Conservation (phyloP, 2,888 invertebrate species). For the Amphipyra tragopoginis region DNA sequence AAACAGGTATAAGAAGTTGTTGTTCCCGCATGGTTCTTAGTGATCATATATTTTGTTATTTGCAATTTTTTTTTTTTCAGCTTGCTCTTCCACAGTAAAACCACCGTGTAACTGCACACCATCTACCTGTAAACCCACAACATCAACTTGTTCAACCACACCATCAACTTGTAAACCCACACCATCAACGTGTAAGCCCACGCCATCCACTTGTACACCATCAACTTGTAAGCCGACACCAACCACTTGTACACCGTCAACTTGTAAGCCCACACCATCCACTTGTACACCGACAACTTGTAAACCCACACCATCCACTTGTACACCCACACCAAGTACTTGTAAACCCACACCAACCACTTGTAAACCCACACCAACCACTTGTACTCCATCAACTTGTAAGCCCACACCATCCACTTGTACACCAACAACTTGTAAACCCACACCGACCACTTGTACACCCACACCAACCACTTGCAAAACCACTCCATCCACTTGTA, state of each 20-base stretch:
- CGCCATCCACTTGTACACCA: slow-evolving; percentile 3
- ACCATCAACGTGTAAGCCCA: neutral
- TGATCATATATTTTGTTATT: too few species aligned
- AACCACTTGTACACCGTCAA: neutral
- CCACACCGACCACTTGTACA: too few species aligned
- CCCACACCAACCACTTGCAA: too few species aligned
- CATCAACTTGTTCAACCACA: neutral
- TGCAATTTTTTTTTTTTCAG: neutral
- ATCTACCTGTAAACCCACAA: neutral
- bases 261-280: neutral
- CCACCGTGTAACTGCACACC: too few species aligned
- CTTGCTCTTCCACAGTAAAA: neutral
- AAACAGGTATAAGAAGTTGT: too few species aligned
- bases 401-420: too few species aligned
- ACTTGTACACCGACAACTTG: too few species aligned
- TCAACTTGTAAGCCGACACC: neutral
- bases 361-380: too few species aligned
- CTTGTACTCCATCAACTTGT: neutral
- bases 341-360: too few species aligned
- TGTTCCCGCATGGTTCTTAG: too few species aligned
- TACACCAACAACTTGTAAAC: too few species aligned
- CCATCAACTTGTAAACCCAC: slow-evolving; percentile 2
- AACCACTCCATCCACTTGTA: neutral
- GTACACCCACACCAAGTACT: neutral
- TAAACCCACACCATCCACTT: too few species aligned